Evolutionary conservation across 2,113 vertebrate species (phyloP), one percentile per base, ranked within the genome.

Genomic region (Anguilla japonica): DNA sequence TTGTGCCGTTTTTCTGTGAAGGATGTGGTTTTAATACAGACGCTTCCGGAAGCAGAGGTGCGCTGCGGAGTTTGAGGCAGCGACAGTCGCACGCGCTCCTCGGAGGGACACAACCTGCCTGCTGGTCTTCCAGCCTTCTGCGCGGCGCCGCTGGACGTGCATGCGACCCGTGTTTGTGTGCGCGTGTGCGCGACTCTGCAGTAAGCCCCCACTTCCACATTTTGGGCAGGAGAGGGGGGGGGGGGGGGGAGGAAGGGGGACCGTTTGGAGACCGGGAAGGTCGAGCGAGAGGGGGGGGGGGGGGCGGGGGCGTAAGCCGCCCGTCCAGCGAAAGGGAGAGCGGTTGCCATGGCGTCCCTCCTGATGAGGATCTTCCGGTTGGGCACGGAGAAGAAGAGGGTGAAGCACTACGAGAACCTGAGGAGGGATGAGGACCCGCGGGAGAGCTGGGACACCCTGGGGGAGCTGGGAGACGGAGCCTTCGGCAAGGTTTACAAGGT

Each of bases 401-500:
- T 89, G 6, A 87, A 83, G 79, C 60, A 86, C 3, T 92, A 89
- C 0, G 88, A 89, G 53, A 90, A 88, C 29, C 15, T 95, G 56
- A 83, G 13, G 53, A 86, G 94, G 41, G 94, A 93, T 0, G 84
- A 88, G 6, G 91, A 95, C 71, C 95, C 94, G 0, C 80, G 83
- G 34, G 88, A 93, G 56, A 41, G 15, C 67, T 95, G 94, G 95
- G 84, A 88, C 56, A 90, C 93, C 4, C 82, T 91, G 40, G 91
- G 93, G 0, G 93, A 95, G 29, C 89, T 95, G 82, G 95, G 95
- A 0, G 92, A 94, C 0, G 94, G 95, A 0, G 94, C 95, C 13
- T 95, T 94, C 0, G 93, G 95, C 50, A 95, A 95, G 86, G 94
- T 95, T 20, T 93, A 92, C 40, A 95, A 95, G 94, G 95, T 95